Base-by-base conservation (phyloP, 2,888 invertebrate species). In the Asteroscopus sphinx region DNA sequence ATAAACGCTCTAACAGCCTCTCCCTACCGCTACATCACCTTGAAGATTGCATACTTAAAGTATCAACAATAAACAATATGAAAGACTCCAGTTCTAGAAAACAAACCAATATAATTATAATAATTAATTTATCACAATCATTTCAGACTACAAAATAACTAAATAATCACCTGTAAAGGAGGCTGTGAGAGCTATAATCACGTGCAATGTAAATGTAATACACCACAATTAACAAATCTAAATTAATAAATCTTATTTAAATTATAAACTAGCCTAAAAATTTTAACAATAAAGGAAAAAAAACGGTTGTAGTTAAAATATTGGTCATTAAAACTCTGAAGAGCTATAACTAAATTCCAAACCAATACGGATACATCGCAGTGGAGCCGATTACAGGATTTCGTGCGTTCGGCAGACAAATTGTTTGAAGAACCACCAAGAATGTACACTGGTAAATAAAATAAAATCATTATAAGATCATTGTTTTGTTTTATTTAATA, bases 291-390 rank as follows among this genome's bases (percentile, higher is more conserved):
- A 90, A 90, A 90, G 86, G 81, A 82, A 86, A 86, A n/a, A n/a
- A 90, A 91, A 90, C 88, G 86, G 85, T 83, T 91, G 85, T 84
- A 83, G 79, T 87, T 89, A 88, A 93, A 89, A 89, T 88, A 93
- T 93, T 93, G 92, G 93, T 92, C 93, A 88, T 90, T 80, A 91
- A 90, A 91, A 90, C 86, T 88, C 93, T 93, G 94, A 79, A 91
- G 94, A 93, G 94, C 94, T 93, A 93, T 92, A 85, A 88, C 93
- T 93, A 93, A 93, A 93, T 93, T n/a, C n/a, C n/a, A n/a, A n/a
- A n/a, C n/a, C n/a, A n/a, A n/a, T n/a, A n/a, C n/a, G n/a, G n/a
- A n/a, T n/a, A n/a, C n/a, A n/a, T n/a, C n/a, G n/a, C n/a, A n/a
- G n/a, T n/a, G n/a, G n/a, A n/a, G n/a, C n/a, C n/a, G n/a, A n/a